Percentiles rank a stretch among this genome's conserved stretches.
phyloP scores from a whole-genome alignment of 2,797 vertebrate genomes.

The Periophthalmus magnuspinnatus region DNA sequence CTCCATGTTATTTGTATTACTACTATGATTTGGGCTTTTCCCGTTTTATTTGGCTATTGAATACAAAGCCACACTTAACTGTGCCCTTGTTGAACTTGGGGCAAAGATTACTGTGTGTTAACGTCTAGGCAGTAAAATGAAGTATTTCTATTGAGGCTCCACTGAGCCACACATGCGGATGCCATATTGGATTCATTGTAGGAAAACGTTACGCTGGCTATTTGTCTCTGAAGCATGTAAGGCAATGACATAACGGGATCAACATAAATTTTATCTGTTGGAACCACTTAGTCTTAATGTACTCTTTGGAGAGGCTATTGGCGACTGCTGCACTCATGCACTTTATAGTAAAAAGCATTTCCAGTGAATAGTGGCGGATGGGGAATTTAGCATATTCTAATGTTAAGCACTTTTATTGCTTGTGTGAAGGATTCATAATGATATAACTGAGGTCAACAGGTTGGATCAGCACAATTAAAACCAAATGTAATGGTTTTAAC shows the following conservation, averaged over 20 bases:
- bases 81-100: slow-evolving; percentile 72
- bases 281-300: slow-evolving; percentile 13
- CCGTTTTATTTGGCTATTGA: slow-evolving; percentile 79
- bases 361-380: slow-evolving; percentile 3
- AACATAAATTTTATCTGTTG: slow-evolving; percentile 42
- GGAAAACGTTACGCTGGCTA: slow-evolving; percentile 51
- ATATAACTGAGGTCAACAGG: slow-evolving; percentile 7
- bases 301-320: slow-evolving; percentile 27
- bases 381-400: slow-evolving; percentile 8
- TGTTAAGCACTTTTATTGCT: slow-evolving; percentile 11
- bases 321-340: slow-evolving; percentile 29
- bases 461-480: neutral
- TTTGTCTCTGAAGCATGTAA: slow-evolving; percentile 53
- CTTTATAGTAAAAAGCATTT: slow-evolving; percentile 5
- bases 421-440: slow-evolving; percentile 6
- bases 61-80: slow-evolving; percentile 67
- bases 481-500: slow-evolving; percentile 3
- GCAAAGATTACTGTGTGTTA: slow-evolving; percentile 69
- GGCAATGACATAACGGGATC: slow-evolving; percentile 41
- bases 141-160: slow-evolving; percentile 52
- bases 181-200: slow-evolving; percentile 47
- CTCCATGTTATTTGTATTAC: slow-evolving; percentile 77
- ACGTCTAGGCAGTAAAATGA: slow-evolving; percentile 50
- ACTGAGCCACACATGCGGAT: slow-evolving; percentile 40
- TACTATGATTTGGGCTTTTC: slow-evolving; percentile 77